Base-by-base conservation (phyloP, 2,888 invertebrate species). In the Leptinotarsa juncta region DNA sequence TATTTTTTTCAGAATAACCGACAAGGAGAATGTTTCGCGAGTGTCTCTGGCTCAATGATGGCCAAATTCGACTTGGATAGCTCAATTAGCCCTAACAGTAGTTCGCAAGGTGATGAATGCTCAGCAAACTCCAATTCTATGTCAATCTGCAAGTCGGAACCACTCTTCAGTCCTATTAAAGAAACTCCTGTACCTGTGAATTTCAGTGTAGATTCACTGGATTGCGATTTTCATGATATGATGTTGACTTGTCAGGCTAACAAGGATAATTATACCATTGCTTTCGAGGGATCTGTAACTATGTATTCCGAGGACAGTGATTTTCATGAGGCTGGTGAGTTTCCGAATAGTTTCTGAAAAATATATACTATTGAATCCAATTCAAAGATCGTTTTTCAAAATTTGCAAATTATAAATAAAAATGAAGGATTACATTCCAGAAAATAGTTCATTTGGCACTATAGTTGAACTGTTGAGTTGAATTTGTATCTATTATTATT, bases 201-300 rank as follows among this genome's bases (percentile, higher is more conserved):
- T 87, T 95, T 94, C 89, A 96, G 96, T 83, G 96, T 96, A 78
- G 97, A 97, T 87, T 97, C 96, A 80, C 90, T 97, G 82, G 97
- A 97, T 88, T 95, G 96, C 89, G 96, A 96, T 86, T 91, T 93
- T 82, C 94, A 94, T 84, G 96, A 96, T 85, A 94, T 96, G 86
- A 93, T 97, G 88, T 91, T 96, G 80, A 97, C 96, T 78, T 97
- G 97, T 88, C 95, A 95, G 89, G 94, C 96, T 78, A 96, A 96
- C 88, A 96, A 97, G 90, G 95, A 96, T 88, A 97, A 97, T 89
- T 97, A 97, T 87, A 97, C 97, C 79, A 96, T 97, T 85, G 97
- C 97, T 81, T 97, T 97, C 84, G 96, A 97, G 89, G 97, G 96
- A 85, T 95, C 95, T 84, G 90, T 93, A 82, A 93, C 94, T 80